A percentile compares a stretch with the other conserved stretches of the same genome.
Conservation (phyloP, 2,113 vertebrate species). For the Cercocebus atys region DNA sequence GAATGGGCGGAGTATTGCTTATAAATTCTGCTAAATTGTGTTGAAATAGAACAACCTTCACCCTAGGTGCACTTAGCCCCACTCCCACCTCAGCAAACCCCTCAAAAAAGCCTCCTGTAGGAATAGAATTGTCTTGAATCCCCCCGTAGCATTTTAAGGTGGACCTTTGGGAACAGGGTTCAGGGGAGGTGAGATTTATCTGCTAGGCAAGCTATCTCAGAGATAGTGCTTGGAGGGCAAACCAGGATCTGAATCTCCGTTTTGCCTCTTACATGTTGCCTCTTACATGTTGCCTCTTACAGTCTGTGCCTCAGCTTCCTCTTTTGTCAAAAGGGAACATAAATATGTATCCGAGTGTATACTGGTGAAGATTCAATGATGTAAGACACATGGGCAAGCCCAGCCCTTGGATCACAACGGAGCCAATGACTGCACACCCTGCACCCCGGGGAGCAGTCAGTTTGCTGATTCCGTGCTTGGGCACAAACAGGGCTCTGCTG, state of each 20-base stretch:
- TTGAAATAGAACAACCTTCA: neutral
- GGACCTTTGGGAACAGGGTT: too few relatives aligned
- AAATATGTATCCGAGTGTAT: too few relatives aligned
- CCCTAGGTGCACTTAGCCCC: too few relatives aligned
- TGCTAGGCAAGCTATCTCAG: neutral
- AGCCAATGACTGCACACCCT: too few relatives aligned
- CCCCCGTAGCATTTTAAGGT: neutral
- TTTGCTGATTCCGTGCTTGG: too few relatives aligned
- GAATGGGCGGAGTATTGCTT: neutral
- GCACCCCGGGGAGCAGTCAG: neutral
- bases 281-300: neutral
- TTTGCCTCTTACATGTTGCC: neutral
- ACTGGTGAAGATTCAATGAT: neutral
- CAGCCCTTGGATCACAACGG: neutral
- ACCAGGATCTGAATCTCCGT: neutral
- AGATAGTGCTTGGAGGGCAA: neutral
- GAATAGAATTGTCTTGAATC: rapidly evolving
- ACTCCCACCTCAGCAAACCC: neutral
- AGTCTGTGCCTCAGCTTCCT: slow-evolving; percentile 10
- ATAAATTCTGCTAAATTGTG: neutral
- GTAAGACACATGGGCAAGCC: neutral
- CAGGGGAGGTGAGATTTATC: neutral
- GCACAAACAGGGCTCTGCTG: neutral
- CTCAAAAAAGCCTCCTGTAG: neutral
- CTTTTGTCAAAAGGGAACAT: neutral